Evolutionary conservation across 2,888 invertebrate species (phyloP), one percentile per base, ranked within the genome.

Genomic region (Sericinus montela): DNA sequence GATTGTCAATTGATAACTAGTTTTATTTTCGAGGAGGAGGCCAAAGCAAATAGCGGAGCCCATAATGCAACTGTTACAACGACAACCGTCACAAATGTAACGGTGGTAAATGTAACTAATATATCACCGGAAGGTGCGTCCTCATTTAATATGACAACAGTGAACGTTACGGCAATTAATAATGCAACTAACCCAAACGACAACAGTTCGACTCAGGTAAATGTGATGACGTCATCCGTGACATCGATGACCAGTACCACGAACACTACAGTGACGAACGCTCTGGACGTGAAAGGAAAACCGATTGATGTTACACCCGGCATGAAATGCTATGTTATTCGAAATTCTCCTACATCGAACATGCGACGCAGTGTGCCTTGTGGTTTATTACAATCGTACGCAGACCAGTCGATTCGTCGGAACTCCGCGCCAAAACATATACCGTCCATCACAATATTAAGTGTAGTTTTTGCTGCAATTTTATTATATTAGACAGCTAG

Each of bases 241-340:
- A 65, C 64, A 5, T 50, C 50, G 0, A 77, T 73, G 0, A 79
- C 76, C 1, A 77, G 7, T 8, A 25, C 73, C 0, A 82, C 78
- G 8, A 83, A 76, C 16, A 82, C 83, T 0, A 81, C 80, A 13
- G 67, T 80, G 8, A 68, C 69, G 9, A 77, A 80, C 53, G 86
- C 86, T n/a, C 56, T 83, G n/a, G 80, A 83, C 32, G 83, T 83
- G 36, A 86, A 85, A 65, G 86, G 86, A 15, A 71, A 73, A 34
- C 71, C 79, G 0, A 65, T 87, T 10, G 64, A 72, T 9, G 85
- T 87, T 28, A 86, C 86, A 7, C 78, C 80, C 1, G 80, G 77
- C 5, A 84, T 84, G 85, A 58, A 76, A 59, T 87, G 86, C 52
- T 86, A 72, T 56, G 74, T 87, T 4, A 72, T 84, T 10, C 69